phyloP scores from a whole-genome alignment of 2,888 invertebrate genomes.

The Calliphora vomitoria region DNA sequence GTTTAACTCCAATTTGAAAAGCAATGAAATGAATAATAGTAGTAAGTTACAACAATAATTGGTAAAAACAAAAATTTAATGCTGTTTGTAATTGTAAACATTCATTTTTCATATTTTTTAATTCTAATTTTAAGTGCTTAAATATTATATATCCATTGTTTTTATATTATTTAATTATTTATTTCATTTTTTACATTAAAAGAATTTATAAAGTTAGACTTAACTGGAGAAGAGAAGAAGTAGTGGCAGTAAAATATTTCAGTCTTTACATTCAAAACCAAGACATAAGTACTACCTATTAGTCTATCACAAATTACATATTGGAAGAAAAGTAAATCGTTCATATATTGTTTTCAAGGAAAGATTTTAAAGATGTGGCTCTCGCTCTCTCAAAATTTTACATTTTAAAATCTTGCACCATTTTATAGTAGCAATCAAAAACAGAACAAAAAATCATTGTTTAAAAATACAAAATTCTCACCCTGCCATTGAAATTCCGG shows the following conservation, averaged over 20 bases:
- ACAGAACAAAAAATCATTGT: too few relatives aligned
- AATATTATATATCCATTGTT: constrained; percentile 41
- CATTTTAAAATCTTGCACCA: too few relatives aligned
- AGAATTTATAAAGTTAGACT: constrained; percentile 31
- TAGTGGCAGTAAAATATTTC: background rate
- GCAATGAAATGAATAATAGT: background rate
- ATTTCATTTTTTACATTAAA: constrained; percentile 47
- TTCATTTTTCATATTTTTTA: constrained; percentile 66
- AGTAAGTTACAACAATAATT: background rate
- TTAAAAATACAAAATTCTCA: too few relatives aligned
- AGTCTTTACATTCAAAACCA: too few relatives aligned
- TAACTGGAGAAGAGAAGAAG: background rate
- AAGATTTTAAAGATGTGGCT: too few relatives aligned
- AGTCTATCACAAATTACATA: too few relatives aligned
- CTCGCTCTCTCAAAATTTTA: too few relatives aligned
- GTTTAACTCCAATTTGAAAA: constrained; percentile 1
- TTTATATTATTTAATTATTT: constrained; percentile 69
- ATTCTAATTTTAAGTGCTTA: constrained; percentile 51
- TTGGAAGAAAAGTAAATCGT: too few relatives aligned
- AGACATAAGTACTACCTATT: too few relatives aligned
- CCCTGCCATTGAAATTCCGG: too few relatives aligned
- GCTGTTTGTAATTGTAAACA: constrained; percentile 67
- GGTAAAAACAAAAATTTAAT: constrained; percentile 28
- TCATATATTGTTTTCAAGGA: too few relatives aligned
- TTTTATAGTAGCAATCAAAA: too few relatives aligned